Evolutionary conservation across 2,113 vertebrate genomes (phyloP).

Genomic region (Cyphomyrus discorhynchus): DNA sequence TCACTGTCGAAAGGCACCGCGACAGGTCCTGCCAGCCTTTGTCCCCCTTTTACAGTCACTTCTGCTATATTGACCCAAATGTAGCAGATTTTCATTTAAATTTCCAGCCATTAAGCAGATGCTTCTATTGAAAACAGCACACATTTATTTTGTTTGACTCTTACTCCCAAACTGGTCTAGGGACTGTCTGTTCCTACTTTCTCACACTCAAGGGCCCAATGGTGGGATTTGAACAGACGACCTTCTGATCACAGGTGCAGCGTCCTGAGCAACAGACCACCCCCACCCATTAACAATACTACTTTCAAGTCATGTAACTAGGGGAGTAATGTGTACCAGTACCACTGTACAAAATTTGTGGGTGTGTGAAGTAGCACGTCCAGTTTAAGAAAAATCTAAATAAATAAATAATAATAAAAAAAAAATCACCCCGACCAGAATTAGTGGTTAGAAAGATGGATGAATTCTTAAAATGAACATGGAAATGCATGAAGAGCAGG

Average conservation of each 20-base stretch:
- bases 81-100: background rate
- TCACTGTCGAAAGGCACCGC: background rate
- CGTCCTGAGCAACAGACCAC: background rate
- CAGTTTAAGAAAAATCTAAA: background rate
- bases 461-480: background rate
- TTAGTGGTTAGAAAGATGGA: background rate
- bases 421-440: background rate
- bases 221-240: background rate
- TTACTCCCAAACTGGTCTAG: no score
- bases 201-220: background rate
- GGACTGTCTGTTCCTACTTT: no score
- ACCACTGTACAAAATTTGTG: background rate
- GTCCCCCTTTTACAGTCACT: background rate
- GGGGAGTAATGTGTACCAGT: background rate
- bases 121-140: background rate
- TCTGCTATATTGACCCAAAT: background rate
- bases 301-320: background rate
- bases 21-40: background rate
- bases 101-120: background rate
- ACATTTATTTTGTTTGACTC: background rate
- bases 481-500: background rate
- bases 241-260: background rate
- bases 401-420: no score
- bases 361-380: background rate
- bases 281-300: background rate